Conservation (phyloP, 2,888 invertebrate species). For the Drosophila subsilvestris region DNA sequence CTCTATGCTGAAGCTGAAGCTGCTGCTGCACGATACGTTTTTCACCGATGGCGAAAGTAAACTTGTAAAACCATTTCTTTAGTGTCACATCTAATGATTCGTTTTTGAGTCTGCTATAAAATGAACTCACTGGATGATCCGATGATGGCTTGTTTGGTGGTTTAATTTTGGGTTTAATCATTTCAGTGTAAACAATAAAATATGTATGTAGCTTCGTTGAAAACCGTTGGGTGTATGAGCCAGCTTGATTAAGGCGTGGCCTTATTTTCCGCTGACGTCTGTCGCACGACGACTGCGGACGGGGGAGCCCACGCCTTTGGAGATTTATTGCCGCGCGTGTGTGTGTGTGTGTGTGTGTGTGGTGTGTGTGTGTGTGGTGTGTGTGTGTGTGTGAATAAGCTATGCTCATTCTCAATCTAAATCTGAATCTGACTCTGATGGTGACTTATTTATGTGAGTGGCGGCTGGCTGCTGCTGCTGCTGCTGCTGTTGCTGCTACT, state of each 20-base stretch:
- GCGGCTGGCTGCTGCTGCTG: constrained; percentile 26
- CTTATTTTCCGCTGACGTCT: constrained; percentile 64
- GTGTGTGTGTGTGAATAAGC: constrained; percentile 28
- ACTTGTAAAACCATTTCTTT: no score
- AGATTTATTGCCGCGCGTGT: constrained; percentile 74
- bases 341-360: constrained; percentile 26
- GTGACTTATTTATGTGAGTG: constrained; percentile 58
- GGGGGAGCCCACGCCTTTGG: constrained; percentile 63
- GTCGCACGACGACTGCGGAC: constrained; percentile 53
- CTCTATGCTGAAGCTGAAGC: background rate
- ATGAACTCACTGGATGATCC: no score
- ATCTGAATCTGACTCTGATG: constrained; percentile 52
- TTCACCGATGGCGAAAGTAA: background rate
- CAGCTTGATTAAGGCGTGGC: constrained; percentile 36
- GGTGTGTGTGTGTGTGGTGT: constrained; percentile 28
- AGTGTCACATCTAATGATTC: no score
- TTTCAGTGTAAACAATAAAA: no score
- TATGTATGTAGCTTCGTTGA: background rate
- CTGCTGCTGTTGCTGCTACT: constrained; percentile 23
- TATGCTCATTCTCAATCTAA: constrained; percentile 49
- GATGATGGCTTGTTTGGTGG: no score
- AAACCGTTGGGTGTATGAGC: background rate
- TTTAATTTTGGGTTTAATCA: no score
- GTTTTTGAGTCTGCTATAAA: no score
- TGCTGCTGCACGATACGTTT: background rate